phyloP scores from a whole-genome alignment of 2,797 vertebrate genomes.

The Catostomus latipinnis region DNA sequence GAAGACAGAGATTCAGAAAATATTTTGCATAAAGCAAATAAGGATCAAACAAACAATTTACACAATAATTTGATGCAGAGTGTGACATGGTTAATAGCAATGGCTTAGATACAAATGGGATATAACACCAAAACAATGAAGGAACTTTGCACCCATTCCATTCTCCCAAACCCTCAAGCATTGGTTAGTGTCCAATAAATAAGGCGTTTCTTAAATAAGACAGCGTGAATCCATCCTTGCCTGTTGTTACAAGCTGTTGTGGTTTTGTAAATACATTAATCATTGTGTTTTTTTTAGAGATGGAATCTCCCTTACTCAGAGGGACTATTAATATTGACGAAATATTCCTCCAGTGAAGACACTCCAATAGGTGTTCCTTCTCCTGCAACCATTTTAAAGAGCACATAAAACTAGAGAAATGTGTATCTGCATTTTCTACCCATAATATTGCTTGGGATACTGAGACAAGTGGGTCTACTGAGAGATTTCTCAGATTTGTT shows the following conservation, averaged over 20 bases:
- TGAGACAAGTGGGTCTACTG: too few species aligned
- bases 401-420: neutral
- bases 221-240: neutral
- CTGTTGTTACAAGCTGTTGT: slow-evolving; percentile 18
- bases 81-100: neutral
- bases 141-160: neutral
- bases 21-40: neutral
- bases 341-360: neutral
- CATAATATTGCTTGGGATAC: too few species aligned
- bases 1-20: neutral
- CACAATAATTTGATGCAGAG: neutral
- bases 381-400: neutral
- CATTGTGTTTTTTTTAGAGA: slow-evolving; percentile 7
- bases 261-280: slow-evolving; percentile 32
- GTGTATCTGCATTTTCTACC: neutral
- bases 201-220: neutral
- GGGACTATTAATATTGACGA: neutral
- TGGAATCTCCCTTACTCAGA: slow-evolving; percentile 8
- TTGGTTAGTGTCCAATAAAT: neutral
- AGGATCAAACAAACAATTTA: neutral
- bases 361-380: neutral
- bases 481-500: too few species aligned
- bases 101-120: neutral
- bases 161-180: neutral
- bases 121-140: neutral